Evolutionary conservation across 2,888 invertebrate genomes (phyloP).

Genomic region (Neoascia interrupta): DNA sequence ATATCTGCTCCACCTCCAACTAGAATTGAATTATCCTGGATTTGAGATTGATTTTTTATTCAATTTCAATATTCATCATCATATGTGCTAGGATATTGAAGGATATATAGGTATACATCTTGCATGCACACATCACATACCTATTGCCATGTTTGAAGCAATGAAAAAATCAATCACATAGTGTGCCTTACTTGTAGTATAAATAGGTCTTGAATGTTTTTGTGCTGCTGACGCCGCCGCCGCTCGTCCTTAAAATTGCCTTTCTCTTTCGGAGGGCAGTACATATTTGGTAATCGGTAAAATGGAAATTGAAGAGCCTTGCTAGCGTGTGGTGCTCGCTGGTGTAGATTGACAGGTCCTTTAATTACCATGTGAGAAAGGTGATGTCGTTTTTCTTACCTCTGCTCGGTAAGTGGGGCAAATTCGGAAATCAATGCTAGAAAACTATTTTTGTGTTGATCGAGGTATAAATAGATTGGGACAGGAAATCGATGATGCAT

Average conservation of each 20-base stretch:
- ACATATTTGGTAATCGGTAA: conserved; percentile 17
- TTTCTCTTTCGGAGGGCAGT: conserved; percentile 27
- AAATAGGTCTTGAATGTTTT: conserved; percentile 58
- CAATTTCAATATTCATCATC: conserved; percentile 76
- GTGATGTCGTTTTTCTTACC: conserved; percentile 14
- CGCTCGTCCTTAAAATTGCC: conserved; percentile 58
- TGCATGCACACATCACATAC: background rate
- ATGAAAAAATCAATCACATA: conserved; percentile 49
- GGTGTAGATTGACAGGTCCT: conserved; percentile 51
- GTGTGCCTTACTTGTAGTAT: conserved; percentile 36
- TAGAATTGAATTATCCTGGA: conserved; percentile 77
- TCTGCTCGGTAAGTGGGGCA: conserved; percentile 1
- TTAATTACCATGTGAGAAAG: conserved; percentile 57
- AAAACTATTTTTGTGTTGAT: conserved; percentile 29
- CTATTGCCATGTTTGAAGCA: background rate
- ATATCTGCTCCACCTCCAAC: background rate
- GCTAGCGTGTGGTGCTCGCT: conserved; percentile 16
- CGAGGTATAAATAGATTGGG: conserved; percentile 39
- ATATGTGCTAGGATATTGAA: conserved; percentile 57
- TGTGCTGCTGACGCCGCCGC: conserved; percentile 16
- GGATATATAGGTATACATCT: conserved; percentile 23
- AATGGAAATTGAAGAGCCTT: conserved; percentile 52
- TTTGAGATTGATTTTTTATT: conserved; percentile 79
- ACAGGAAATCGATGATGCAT: conserved; percentile 50
- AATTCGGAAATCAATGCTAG: conserved; percentile 22